Conservation (phyloP, 2,797 vertebrate genomes). For the Rhynchonycteris naso region DNA sequence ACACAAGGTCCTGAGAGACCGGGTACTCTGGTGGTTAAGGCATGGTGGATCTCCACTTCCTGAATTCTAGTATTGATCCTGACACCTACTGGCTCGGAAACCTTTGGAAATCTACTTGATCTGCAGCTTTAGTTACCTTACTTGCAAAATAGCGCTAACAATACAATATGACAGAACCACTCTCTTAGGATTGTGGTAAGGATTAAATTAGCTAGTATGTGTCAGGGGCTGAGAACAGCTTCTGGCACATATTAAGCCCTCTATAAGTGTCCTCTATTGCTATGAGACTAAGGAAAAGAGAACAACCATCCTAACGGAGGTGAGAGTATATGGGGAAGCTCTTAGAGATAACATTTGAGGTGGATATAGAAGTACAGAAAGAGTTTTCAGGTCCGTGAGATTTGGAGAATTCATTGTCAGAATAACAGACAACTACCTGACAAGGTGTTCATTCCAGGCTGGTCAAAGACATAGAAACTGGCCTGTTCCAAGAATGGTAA, state of each 20-base stretch:
- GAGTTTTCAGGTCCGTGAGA: not conserved
- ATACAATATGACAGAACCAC: not conserved
- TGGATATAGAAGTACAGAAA: slow-evolving; percentile 15
- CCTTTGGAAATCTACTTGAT: not conserved
- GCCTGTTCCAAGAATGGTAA: not conserved
- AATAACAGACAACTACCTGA: not conserved
- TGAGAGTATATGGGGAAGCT: not conserved
- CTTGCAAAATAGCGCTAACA: not conserved
- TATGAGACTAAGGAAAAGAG: not conserved
- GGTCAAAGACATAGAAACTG: not conserved
- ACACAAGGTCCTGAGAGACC: not conserved
- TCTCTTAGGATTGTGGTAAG: not conserved
- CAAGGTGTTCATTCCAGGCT: not conserved
- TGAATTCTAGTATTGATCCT: not conserved
- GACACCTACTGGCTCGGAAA: not conserved
- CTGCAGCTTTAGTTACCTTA: not conserved
- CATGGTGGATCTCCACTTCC: not conserved
- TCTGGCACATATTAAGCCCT: not conserved
- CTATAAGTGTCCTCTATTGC: not conserved
- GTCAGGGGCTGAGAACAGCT: not conserved
- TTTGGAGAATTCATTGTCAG: not conserved
- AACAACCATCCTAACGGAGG: not conserved
- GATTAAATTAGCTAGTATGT: not conserved
- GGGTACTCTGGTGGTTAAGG: not conserved
- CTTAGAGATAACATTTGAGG: not conserved